These are phyloP conservation scores for Acleris emargana DNA, from an alignment of 2,888 invertebrate genomes.

Conservation along the genomic window DNA sequence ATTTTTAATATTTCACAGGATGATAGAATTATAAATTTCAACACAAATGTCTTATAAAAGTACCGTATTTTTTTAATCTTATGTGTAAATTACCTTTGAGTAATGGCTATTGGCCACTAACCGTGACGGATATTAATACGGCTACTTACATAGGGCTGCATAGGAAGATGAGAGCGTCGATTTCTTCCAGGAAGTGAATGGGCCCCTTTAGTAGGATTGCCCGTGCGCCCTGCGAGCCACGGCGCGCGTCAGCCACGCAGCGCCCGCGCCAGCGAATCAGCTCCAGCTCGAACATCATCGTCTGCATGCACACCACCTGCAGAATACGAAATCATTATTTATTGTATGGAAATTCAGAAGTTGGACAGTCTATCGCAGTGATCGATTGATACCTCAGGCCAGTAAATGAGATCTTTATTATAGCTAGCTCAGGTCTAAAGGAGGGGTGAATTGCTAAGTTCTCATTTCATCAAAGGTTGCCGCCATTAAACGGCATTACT, in stretches of 20 bases:
- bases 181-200: slow-evolving; percentile 91
- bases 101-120: not conserved
- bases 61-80: too few species aligned
- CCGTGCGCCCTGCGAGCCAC: slow-evolving; percentile 86
- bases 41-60: too few species aligned
- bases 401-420: too few species aligned
- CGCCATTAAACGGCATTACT: too few species aligned
- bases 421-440: too few species aligned
- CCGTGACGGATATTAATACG: not conserved
- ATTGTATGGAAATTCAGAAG: too few species aligned
- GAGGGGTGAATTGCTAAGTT: too few species aligned
- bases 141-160: slow-evolving; percentile 93
- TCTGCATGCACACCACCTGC: slow-evolving; percentile 90
- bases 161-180: slow-evolving; percentile 91
- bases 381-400: too few species aligned
- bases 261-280: slow-evolving; percentile 83
- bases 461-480: too few species aligned
- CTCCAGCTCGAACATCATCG: slow-evolving; percentile 94
- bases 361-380: too few species aligned
- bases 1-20: too few species aligned
- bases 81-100: not conserved
- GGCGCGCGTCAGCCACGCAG: slow-evolving; percentile 70
- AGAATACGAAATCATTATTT: slow-evolving; percentile 21
- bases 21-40: too few species aligned
- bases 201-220: slow-evolving; percentile 93